Evolutionary conservation across 2,797 vertebrate species (phyloP), one percentile per base, ranked within the genome.

Genomic region (Arctocebus calabarensis): DNA sequence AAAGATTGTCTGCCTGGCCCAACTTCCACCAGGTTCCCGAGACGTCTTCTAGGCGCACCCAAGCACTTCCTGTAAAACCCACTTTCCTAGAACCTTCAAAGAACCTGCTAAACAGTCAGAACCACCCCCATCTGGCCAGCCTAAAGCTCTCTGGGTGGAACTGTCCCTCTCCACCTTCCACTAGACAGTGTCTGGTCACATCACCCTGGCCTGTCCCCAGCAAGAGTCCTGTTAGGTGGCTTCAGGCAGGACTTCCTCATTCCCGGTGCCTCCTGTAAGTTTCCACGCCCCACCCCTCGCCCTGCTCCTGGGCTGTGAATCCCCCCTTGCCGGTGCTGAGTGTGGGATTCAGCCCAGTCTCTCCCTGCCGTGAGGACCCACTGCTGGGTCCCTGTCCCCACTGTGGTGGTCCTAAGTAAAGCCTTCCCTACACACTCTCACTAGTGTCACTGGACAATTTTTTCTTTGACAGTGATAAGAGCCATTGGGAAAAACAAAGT

Each of bases 291-390:
- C 12, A 1, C 0, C 19, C 7, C 55, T 16, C 5, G 2, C 22
- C 9, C 4, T 29, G 7, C n/a, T 62, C 34, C 27, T 29, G 11
- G 37, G 57, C 10, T 8, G 5, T n/a, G 9, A 20, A 11, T 1
- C 10, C 14, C 48, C 11, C 2, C 29, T 45, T 40, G 16, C 10
- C 8, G 3, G 5, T 5, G 23, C 62, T 45, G 1, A 2, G 23
- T 34, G 3, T 20, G 7, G n/a, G 45, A 20, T 13, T 11, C 6
- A 57, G 32, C 37, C 16, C 62, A 32, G 2, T n/a, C 55, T 25
- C 40, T 25, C 32, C 64, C 62, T 0, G 0, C 13, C 13, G 22
- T 3, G 70, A 12, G 23, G 13, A 3, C 34, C 34, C 34, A 23
- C 5, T 13, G 2, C n/a, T 12, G 2, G 1, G 16, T 32, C 66